phyloP scores from a whole-genome alignment of 2,797 vertebrate genomes.

The Parotocinclus haroldoi region DNA sequence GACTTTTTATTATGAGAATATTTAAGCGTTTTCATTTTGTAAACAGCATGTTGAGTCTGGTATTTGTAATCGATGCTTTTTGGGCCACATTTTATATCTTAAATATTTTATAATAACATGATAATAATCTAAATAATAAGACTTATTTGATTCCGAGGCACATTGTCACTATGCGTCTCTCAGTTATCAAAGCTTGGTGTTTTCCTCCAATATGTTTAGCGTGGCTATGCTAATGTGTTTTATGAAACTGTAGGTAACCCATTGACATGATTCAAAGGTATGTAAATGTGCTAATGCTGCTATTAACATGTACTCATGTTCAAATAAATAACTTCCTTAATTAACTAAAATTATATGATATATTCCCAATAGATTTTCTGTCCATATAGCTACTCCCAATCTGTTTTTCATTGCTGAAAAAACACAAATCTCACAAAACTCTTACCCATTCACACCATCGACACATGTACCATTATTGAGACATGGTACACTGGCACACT shows the following conservation, averaged over 20 bases:
- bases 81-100: background rate
- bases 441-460: conserved; percentile 84
- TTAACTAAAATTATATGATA: too few relatives aligned
- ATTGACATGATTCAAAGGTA: background rate
- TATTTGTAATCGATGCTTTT: background rate
- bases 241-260: too few relatives aligned
- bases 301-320: too few relatives aligned
- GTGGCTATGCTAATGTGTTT: background rate
- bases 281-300: too few relatives aligned
- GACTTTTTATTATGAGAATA: too few relatives aligned
- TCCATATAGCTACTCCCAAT: background rate
- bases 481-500: conserved; percentile 86
- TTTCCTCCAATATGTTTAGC: background rate
- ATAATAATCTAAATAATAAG: background rate
- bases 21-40: too few relatives aligned
- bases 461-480: conserved; percentile 74
- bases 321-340: too few relatives aligned
- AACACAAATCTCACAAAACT: background rate
- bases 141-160: background rate
- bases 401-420: background rate
- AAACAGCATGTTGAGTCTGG: too few relatives aligned
- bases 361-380: too few relatives aligned
- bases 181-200: background rate
- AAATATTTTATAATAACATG: too few relatives aligned
- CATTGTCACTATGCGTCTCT: background rate